Evolutionary conservation across 92 coral and sea anemone species (phyloP), one percentile per base, ranked within the genome.

Genomic region (Meandrina meandrites): DNA sequence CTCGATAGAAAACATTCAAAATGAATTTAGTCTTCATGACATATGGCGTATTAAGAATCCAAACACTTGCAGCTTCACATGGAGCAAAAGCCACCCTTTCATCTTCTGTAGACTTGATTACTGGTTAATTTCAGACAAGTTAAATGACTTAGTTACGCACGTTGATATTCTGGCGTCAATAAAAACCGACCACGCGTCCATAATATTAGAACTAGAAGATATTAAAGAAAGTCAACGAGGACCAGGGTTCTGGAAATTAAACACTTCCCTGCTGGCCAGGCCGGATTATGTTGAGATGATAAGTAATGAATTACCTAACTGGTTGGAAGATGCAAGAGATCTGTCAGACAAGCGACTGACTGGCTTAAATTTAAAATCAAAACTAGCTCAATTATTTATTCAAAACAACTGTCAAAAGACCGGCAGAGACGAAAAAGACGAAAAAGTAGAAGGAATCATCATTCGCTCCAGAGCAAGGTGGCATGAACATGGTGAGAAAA

Each of bases 11-110:
- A 73, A 67, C 31, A 47, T 42, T 34, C 86, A 82, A 82, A 67
- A 1, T 48, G 86, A 81, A 42, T 81, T 81, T 21, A 51, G 76
- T 66, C 85, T 81, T 21, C 85, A 81, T 30, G 76, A 81, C 37
- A 42, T 81, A 13, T 81, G 85, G 76, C 76, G 76, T 16, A 37
- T 36, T 45, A 81, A 81, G 19, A 82, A 68, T 45, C 86, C 86
- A 8, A 82, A 27, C 36, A 82, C 86, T 13, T 66, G 40, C 6
- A 82, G 78, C 24, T 82, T 45, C 66, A 82, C 77, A 22, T 82
- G 77, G 77, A 82, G 86, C 36, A 69, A 34, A 73, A 42, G 36
- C 5, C 30, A 21, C 18, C 78, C 86, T 42, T 82, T 82, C 18
- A 81, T 81, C 15, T 67, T 82, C 27, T 81, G 76, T 7, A 36